Evolutionary conservation across 2,888 invertebrate species (phyloP).

Genomic region (Clistopyga incitator): DNA sequence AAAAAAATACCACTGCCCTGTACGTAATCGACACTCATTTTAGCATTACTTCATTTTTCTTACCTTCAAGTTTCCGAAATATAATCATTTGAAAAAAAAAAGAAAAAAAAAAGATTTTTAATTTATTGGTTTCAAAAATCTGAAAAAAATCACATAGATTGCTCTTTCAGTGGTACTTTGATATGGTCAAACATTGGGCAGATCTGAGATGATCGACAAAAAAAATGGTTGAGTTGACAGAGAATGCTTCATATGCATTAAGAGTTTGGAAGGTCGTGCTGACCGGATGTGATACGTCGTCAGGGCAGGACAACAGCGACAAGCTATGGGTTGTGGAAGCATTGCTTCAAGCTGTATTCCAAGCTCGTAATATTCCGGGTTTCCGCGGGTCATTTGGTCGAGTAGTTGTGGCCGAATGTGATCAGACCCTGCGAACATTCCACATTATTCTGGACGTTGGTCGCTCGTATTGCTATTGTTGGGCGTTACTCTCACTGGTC

Average conservation of each 20-base stretch:
- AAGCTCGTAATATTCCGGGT: conserved; percentile 13
- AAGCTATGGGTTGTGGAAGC: conserved; percentile 3
- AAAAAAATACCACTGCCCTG: too few relatives aligned
- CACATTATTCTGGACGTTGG: background rate
- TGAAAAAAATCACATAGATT: too few relatives aligned
- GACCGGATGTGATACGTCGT: background rate
- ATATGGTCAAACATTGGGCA: too few relatives aligned
- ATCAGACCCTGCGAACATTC: conserved; percentile 17
- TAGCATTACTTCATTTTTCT: too few relatives aligned
- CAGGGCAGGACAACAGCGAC: conserved; percentile 5
- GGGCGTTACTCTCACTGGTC: conserved; percentile 44
- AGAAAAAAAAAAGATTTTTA: too few relatives aligned
- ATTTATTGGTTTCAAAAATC: too few relatives aligned
- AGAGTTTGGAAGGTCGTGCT: conserved; percentile 3
- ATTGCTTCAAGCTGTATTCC: conserved; percentile 2
- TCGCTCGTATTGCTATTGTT: conserved; percentile 17
- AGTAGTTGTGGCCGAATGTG: conserved; percentile 23
- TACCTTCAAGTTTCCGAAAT: too few relatives aligned
- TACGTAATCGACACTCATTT: too few relatives aligned
- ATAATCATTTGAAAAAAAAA: too few relatives aligned
- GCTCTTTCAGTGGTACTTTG: too few relatives aligned
- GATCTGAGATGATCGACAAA: too few relatives aligned
- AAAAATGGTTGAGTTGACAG: too few relatives aligned
- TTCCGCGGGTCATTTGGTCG: background rate
- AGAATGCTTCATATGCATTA: background rate